Evolutionary conservation across 2,888 invertebrate species (phyloP).

Genomic region (Hedychridium roseum): DNA sequence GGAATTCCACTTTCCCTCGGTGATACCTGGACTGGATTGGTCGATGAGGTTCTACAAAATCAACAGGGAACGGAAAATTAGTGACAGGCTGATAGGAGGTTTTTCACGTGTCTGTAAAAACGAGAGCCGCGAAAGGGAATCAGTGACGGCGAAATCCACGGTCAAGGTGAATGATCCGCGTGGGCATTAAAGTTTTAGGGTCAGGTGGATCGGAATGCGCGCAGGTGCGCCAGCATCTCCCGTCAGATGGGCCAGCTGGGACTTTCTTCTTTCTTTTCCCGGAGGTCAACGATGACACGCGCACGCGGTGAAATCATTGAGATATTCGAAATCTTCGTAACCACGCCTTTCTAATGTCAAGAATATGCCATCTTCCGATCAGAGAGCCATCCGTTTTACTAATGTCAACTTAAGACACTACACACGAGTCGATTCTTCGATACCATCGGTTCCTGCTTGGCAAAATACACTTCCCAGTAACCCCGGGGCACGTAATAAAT

Average conservation of each 20-base stretch:
- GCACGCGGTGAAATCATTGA: slow-evolving; percentile 23
- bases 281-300: slow-evolving; percentile 25
- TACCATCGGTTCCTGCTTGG: too few relatives aligned
- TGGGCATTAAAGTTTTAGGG: slow-evolving; percentile 49
- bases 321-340: too few relatives aligned
- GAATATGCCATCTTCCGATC: slow-evolving; percentile 9
- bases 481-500: too few relatives aligned
- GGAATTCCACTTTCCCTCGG: too few relatives aligned
- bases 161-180: slow-evolving; percentile 47
- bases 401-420: too few relatives aligned
- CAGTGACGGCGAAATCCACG: slow-evolving; percentile 25
- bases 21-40: too few relatives aligned
- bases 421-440: too few relatives aligned
- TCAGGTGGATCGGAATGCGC: slow-evolving; percentile 57
- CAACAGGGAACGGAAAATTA: too few relatives aligned
- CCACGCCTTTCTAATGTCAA: background rate
- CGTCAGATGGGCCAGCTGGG: slow-evolving; percentile 32
- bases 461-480: too few relatives aligned
- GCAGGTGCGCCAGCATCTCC: slow-evolving; percentile 56
- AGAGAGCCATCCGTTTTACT: background rate
- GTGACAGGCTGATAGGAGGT: too few relatives aligned
- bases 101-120: too few relatives aligned
- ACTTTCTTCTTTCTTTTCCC: slow-evolving; percentile 54
- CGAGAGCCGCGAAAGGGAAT: slow-evolving; percentile 21
- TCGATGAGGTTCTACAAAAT: too few relatives aligned